Base-by-base conservation (phyloP, 2,888 invertebrate species). In the Eucera pruinosa region DNA sequence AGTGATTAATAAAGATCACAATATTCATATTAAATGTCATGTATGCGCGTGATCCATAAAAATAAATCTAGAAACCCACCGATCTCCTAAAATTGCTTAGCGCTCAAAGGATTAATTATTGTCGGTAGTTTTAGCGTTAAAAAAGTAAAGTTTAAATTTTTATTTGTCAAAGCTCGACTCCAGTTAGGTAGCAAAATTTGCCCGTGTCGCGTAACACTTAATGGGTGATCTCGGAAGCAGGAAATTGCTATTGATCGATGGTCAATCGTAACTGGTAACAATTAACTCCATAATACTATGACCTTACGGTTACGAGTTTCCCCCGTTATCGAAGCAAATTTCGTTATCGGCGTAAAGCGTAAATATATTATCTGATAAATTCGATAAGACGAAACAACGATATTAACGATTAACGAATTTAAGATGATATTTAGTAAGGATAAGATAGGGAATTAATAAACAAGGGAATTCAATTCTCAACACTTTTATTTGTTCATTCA, bases 191-290 rank as follows among this genome's bases (percentile, higher is more conserved):
- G 43, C 58, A 30, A 30, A n/a, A 47, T 52, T 61, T 23, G 30
- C 47, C 30, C 7, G 5, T 3, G 13, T 4, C 3, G 30, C 60
- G 67, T 68, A 72, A n/a, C n/a, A n/a, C n/a, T n/a, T n/a, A n/a
- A 81, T 60, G 27, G 39, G 30, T 45, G 20, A 20, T 30, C 27
- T 55, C 15, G 69, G 43, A 78, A 77, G 70, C 81, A 81, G 81
- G 78, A 81, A 81, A 78, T 78, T 70, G 52, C 50, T 58, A 54
- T 36, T 64, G 50, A 80, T 41, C 57, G 50, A 65, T 66, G 60
- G 41, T 23, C 58, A 23, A 4, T 41, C 5, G 11, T 25, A 41
- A 45, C 50, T 15, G n/a, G n/a, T n/a, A n/a, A 45, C 25, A 33
- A 60, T 55, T 39, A 67, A 62, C 15, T 57, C 11, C 5, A 13